Evolutionary conservation across 2,113 vertebrate genomes (phyloP), one percentile per base, ranked within the genome.

Genomic region (Podarcis muralis): DNA sequence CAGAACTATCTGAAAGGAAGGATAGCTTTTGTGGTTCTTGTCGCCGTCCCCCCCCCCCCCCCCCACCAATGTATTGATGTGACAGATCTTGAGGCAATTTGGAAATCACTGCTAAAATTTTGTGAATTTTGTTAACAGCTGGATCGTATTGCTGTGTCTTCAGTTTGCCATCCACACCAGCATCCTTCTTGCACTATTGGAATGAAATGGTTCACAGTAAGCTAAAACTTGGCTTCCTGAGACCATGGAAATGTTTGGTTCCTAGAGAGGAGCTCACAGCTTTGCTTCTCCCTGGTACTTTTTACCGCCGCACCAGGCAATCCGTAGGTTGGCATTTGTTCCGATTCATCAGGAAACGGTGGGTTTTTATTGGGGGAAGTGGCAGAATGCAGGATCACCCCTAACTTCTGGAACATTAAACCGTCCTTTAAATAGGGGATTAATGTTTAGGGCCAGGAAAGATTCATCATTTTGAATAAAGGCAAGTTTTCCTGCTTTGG

Each of bases 91-190:
- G 40, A 84, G 59, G 72, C 59, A 85, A 5, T 62, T 81, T 81
- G 65, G 53, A 37, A 89, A 59, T 2, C 15, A 35, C 87, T 81
- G 85, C 35, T 81, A 81, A 85, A 79, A 90, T 83, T 80, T 15
- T 89, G 9, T 3, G 87, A 32, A n/a, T 4, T 90, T 87, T 83
- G 9, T 83, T 1, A 89, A 84, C 59, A 40, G 37, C 13, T 25
- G 15, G 16, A 30, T 83, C 32, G 11, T 81, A 25, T 79, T 90
- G 74, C 37, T 92, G 0, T 87, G 2, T 72, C 32, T 83, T 90
- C 5, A 48, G 3, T 25, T 84, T 80, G 59, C 25, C 0, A 0
- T 40, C n/a, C 62, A 20, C 16, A 62, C 18, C 59, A 62, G 32
- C 40, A 62, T 65, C 74, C 71, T 11, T 91, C 78, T 18, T 84